Conservation (phyloP, 2,113 vertebrate genomes). For the Pedetes capensis region DNA sequence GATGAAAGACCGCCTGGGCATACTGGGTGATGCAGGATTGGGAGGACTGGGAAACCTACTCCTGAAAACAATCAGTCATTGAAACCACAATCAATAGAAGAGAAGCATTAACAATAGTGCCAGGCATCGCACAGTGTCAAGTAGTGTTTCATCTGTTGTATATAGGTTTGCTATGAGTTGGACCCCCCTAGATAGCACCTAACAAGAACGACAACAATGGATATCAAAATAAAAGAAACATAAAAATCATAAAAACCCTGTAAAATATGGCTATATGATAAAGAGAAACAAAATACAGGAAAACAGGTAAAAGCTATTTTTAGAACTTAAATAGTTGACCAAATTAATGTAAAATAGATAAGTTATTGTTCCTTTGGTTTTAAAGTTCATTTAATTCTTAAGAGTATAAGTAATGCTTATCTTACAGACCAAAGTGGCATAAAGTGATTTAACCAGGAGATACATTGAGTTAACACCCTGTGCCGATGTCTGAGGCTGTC, state of each 20-base stretch:
- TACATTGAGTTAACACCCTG: background rate
- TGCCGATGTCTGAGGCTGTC: slow-evolving; percentile 14
- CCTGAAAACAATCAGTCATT: too few relatives aligned
- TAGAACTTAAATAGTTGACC: background rate
- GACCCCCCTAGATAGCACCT: too few relatives aligned
- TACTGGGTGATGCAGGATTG: too few relatives aligned
- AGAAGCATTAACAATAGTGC: too few relatives aligned
- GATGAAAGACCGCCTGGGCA: too few relatives aligned
- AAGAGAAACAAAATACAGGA: background rate
- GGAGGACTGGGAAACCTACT: too few relatives aligned
- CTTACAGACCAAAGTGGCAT: background rate
- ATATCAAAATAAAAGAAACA: background rate
- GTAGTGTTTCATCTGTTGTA: too few relatives aligned
- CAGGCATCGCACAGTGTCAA: too few relatives aligned
- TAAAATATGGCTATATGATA: background rate
- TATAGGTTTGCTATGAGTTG: too few relatives aligned
- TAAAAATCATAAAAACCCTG: background rate
- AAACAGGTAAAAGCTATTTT: background rate
- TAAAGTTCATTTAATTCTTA: slow-evolving; percentile 9
- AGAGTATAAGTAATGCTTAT: background rate
- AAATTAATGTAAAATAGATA: background rate
- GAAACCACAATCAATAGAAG: too few relatives aligned
- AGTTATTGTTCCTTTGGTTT: background rate
- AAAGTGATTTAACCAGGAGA: background rate
- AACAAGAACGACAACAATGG: too few relatives aligned